Base-by-base conservation (phyloP, 2,888 invertebrate genomes). In the Hypomecis punctinalis region DNA sequence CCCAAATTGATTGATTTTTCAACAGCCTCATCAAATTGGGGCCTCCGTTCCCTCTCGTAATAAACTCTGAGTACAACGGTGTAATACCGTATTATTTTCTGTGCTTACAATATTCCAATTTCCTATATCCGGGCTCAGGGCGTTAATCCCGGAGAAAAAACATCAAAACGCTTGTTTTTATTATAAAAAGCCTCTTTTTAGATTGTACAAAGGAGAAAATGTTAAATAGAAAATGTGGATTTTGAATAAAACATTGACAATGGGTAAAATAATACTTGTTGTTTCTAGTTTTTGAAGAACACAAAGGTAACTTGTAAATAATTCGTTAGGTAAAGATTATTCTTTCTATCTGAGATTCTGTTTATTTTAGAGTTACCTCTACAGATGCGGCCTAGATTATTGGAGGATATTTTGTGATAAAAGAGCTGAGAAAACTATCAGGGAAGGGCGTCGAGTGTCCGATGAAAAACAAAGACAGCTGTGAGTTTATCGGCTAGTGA, bases 21-120 rank as follows among this genome's bases (percentile, higher is more conserved):
- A 70, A 70, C 69, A 65, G 63, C 59, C 70, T 67, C 70, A 69
- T 72, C 69, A 72, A 70, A 68, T 70, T 65, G 66, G 56, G 56
- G 57, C 47, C 46, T 59, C 48, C 54, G 47, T 58, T 39, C 51
- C 40, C 54, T 39, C 56, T 45, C 56, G 63, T 71, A 71, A 71
- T 69, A 71, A 71, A 71, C 70, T 68, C 67, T 47, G 63, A 64
- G 65, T 47, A 68, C 68, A 62, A 64, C 65, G 42, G 55, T 60
- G 61, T 68, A 72, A 70, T 64, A 62, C 68, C 65, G 68, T 69
- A 69, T 71, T 73, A 73, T 71, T 73, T 69, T 71, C 71, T 73
- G 71, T 71, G 69, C 69, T 73, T 68, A 71, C 70, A 73, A 75
- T 76, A 75, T 79, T 78, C 76, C 76, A 78, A 82, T 82, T 79